Evolutionary conservation across 2,888 invertebrate genomes (phyloP), one percentile per base, ranked within the genome.

Genomic region (Tetheella fluctuosa): DNA sequence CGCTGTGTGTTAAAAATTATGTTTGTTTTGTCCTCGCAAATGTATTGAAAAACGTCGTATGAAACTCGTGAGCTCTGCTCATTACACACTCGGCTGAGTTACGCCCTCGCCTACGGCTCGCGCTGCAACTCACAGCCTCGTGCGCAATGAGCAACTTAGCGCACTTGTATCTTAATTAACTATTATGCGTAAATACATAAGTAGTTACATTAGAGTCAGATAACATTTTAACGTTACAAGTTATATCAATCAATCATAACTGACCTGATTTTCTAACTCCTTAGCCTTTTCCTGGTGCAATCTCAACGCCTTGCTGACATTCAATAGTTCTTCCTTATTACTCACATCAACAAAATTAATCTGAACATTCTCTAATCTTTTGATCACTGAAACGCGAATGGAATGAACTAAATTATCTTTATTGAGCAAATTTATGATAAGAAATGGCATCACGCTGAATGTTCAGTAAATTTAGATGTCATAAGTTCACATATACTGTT

Each of bases 281-380:
- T 91, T 93, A 5, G 90, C 81, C 66, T 90, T 91, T 77, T 93
- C 93, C 77, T 94, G 91, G 68, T 94, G 93, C 57, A 88, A 90
- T 93, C 85, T 94, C 85, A 89, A 91, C 73, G 85, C 83, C 79
- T 89, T 91, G 71, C 94, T 93, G 23, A 88, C 77, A 65, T 81
- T 87, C 76, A 97, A 86, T 84, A 96, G 92, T 25, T 94, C 93
- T 62, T 95, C 95, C 72, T 95, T 95, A 80, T 96, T 95, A 52
- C 94, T 94, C 52, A 95, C 93, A 68, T 95, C 94, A 66, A 96
- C 95, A 57, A 96, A 93, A 94, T 96, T 94, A 52, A 92, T 88
- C 83, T 94, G 93, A 37, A 93, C 90, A 65, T 89, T 92, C 77
- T 93, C 93, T 69, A 94, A 80, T 69, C 93, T 82, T 75, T 93